Evolutionary conservation across 2,797 vertebrate species (phyloP).

Genomic region (Anguilla megastoma): DNA sequence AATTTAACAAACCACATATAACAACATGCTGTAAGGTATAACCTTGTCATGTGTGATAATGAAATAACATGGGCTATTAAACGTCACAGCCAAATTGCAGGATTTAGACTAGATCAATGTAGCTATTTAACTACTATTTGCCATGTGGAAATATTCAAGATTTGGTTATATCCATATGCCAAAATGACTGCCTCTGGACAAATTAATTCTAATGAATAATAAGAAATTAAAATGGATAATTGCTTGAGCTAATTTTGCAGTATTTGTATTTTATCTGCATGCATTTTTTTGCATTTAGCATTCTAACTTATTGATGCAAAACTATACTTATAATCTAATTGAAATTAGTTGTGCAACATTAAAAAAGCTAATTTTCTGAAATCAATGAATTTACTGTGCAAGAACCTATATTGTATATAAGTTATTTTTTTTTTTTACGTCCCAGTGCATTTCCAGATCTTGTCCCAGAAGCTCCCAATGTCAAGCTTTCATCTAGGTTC

Average conservation of each 20-base stretch:
- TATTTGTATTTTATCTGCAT: not conserved
- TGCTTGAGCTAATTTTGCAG: not conserved
- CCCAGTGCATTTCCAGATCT: not conserved
- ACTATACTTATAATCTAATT: not conserved
- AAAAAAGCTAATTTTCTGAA: not conserved
- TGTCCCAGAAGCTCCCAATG: not conserved
- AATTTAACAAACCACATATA: not conserved
- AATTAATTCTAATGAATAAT: not conserved
- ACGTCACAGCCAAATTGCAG: too few relatives aligned
- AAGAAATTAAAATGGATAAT: not conserved
- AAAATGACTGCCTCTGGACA: not conserved
- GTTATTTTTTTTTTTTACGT: not conserved
- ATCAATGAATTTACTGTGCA: not conserved
- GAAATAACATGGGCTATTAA: not conserved
- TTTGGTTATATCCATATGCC: not conserved
- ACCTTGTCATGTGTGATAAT: not conserved
- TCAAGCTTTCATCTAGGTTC: not conserved
- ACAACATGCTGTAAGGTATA: not conserved
- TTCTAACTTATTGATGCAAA: not conserved
- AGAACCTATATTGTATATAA: not conserved
- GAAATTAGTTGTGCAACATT: not conserved
- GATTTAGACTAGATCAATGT: not conserved
- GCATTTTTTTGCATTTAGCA: not conserved
- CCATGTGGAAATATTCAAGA: not conserved
- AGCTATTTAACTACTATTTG: not conserved